phyloP scores from a whole-genome alignment of 2,888 invertebrate genomes.

The Asteroscopus sphinx region DNA sequence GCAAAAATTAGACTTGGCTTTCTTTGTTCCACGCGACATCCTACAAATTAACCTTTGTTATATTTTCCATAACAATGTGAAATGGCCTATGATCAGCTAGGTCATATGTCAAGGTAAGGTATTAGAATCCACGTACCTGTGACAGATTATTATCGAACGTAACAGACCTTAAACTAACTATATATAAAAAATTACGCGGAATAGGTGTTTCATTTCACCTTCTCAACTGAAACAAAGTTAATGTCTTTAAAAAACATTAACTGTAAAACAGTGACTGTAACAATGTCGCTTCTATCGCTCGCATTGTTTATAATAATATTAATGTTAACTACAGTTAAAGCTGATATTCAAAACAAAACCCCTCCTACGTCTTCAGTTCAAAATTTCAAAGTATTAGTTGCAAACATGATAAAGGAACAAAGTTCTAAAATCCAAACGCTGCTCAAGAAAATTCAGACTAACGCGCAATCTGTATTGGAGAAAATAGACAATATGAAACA shows the following conservation, averaged over 20 bases:
- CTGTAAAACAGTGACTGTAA: slow-evolving; percentile 63
- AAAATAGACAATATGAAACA: slow-evolving; percentile 76
- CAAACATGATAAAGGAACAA: slow-evolving; percentile 81
- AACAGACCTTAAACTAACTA: slow-evolving; percentile 72
- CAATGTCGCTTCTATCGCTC: slow-evolving; percentile 79
- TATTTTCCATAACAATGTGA: slow-evolving; percentile 63
- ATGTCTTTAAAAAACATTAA: slow-evolving; percentile 71
- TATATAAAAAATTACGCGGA: slow-evolving; percentile 67
- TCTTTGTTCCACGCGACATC: slow-evolving; percentile 57
- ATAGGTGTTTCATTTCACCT: slow-evolving; percentile 60
- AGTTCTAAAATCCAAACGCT: slow-evolving; percentile 79
- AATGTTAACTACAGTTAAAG: slow-evolving; percentile 69
- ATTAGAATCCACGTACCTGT: slow-evolving; percentile 59
- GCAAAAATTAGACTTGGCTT: slow-evolving; percentile 49
- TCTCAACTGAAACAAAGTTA: slow-evolving; percentile 62
- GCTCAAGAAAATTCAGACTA: slow-evolving; percentile 79
- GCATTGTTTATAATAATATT: slow-evolving; percentile 72
- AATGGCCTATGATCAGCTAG: slow-evolving; percentile 79
- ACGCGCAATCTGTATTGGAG: slow-evolving; percentile 77
- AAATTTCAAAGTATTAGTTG: slow-evolving; percentile 77
- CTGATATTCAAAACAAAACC: slow-evolving; percentile 66
- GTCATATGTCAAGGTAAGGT: slow-evolving; percentile 85
- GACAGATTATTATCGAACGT: slow-evolving; percentile 73
- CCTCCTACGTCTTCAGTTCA: slow-evolving; percentile 63
- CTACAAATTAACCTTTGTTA: slow-evolving; percentile 60